Percentiles rank a stretch among this genome's conserved stretches.
phyloP scores from a whole-genome alignment of 2,888 invertebrate species.

The Lingula anatina region DNA sequence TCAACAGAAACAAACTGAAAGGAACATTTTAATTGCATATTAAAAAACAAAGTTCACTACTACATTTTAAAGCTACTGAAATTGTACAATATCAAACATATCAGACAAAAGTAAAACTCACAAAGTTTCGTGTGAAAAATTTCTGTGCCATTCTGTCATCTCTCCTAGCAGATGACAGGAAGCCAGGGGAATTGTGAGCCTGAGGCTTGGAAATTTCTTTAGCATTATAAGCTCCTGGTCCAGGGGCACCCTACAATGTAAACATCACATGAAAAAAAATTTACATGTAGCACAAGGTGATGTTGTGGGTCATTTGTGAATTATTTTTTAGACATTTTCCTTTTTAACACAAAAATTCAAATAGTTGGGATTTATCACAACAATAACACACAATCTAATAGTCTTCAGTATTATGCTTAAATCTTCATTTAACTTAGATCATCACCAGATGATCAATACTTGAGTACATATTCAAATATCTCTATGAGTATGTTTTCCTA shows the following conservation, averaged over 20 bases:
- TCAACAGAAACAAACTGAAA: background rate
- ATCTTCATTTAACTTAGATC: too few relatives aligned
- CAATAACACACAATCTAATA: too few relatives aligned
- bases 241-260: conserved; percentile 29
- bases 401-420: too few relatives aligned
- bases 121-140: conserved; percentile 50
- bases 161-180: conserved; percentile 42
- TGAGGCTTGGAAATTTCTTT: conserved; percentile 25
- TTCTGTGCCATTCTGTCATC: conserved; percentile 42
- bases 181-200: conserved; percentile 36
- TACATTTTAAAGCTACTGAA: background rate
- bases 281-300: background rate
- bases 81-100: too few relatives aligned
- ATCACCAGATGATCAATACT: too few relatives aligned
- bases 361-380: too few relatives aligned
- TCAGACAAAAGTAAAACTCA: conserved; percentile 24
- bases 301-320: too few relatives aligned
- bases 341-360: too few relatives aligned
- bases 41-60: background rate
- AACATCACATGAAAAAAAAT: background rate
- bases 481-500: too few relatives aligned
- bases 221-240: conserved; percentile 43
- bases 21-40: background rate
- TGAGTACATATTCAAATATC: too few relatives aligned
- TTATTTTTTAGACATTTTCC: too few relatives aligned